Conservation (phyloP, 2,888 invertebrate genomes). For the Protonemura montana region DNA sequence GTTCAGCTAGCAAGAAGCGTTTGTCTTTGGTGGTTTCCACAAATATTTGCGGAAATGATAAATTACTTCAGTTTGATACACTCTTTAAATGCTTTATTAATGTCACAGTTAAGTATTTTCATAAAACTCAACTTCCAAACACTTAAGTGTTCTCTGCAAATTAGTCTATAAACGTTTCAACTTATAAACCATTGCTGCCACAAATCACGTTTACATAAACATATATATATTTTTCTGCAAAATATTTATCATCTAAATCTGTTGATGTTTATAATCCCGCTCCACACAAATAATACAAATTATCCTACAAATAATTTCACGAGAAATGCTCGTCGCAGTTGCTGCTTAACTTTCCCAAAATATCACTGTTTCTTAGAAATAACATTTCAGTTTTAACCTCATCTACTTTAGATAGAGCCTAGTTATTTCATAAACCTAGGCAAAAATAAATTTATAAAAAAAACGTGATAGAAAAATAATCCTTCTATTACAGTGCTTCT, state of each 20-base stretch:
- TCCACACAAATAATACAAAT: background rate
- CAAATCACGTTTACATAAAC: background rate
- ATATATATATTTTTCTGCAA: constrained; percentile 32
- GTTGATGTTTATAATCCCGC: background rate
- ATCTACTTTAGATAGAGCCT: too few relatives aligned
- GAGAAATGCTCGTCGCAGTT: background rate
- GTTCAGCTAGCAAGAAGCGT: background rate
- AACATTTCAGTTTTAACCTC: background rate
- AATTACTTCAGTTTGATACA: background rate
- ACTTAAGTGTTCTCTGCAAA: background rate
- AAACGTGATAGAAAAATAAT: background rate
- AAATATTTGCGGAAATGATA: background rate
- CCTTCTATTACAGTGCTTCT: background rate
- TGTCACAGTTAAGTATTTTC: constrained; percentile 23
- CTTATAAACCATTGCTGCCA: constrained; percentile 35
- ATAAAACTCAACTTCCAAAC: constrained; percentile 23
- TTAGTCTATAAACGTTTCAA: constrained; percentile 2
- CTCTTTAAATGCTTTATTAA: background rate
- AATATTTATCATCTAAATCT: background rate
- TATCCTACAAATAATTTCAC: background rate
- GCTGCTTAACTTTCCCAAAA: background rate
- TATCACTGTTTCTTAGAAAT: background rate
- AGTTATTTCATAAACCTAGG: background rate
- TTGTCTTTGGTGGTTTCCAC: background rate
- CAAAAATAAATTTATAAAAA: background rate